phyloP scores from a whole-genome alignment of 2,888 invertebrate genomes.

The Tenthredo amoena region DNA sequence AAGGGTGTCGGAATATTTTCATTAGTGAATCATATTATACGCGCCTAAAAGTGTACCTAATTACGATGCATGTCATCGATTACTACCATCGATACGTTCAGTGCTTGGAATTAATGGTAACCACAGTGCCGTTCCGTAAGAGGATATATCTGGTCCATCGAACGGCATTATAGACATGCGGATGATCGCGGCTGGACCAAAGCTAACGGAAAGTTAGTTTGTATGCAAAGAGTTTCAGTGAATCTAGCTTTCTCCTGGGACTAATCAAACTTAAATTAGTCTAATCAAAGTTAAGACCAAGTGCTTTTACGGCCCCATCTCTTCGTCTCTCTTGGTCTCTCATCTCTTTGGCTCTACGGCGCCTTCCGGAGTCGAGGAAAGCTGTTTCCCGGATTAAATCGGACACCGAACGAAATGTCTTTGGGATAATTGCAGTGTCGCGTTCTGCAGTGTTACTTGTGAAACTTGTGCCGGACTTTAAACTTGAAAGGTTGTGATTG shows the following conservation, averaged over 20 bases:
- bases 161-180: neutral
- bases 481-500: conserved; percentile 5
- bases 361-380: neutral
- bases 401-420: conserved; percentile 40
- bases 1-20: conserved; percentile 19
- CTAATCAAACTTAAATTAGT: conserved; percentile 52
- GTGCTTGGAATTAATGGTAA: neutral
- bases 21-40: conserved; percentile 5
- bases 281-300: conserved; percentile 51
- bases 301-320: conserved; percentile 37
- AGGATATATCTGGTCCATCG: conserved; percentile 8
- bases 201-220: conserved; percentile 37
- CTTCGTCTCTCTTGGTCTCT: neutral
- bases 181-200: conserved; percentile 20
- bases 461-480: conserved; percentile 27
- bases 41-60: neutral
- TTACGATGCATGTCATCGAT: conserved; percentile 13
- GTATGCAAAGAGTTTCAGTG: conserved; percentile 45
- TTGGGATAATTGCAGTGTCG: conserved; percentile 38
- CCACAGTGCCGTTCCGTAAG: neutral
- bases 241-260: conserved; percentile 35
- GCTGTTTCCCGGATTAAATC: conserved; percentile 39
- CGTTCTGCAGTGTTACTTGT: neutral
- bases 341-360: neutral
- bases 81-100: neutral